Base-by-base conservation (phyloP, 2,888 invertebrate genomes). In the Drosophila prolongata region DNA sequence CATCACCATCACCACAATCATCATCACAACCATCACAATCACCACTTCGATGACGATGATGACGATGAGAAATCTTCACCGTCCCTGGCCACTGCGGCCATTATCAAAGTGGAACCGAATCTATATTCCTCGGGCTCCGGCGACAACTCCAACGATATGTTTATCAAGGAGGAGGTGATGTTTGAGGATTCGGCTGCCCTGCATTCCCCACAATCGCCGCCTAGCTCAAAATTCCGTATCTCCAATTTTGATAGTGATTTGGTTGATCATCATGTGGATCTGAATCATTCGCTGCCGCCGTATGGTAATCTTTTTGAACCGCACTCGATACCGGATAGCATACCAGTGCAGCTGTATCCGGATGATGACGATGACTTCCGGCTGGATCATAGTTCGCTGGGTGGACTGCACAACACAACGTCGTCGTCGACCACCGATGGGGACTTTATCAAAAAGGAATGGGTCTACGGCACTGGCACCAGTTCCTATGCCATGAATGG, bases 371-470 rank as follows among this genome's bases (percentile, higher is more conserved):
- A 92, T 79, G 92, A 92, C 64, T 92, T 92, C 65, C 92, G 91
- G 37, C 67, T 92, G 80, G 92, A 92, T 78, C 92, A 92, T 67
- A 91, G 91, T 65, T 91, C 91, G 16, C 57, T 92, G 78, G 91
- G 91, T 47, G 89, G 87, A 14, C 68, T 91, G 8, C 90, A 91
- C 46, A 90, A 89, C 24, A 91, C 91, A 14, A 91, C 91, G 14
- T 91, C 91, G 14, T 91, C 92, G 10, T 91, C 91, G 52, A 91
- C 92, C 27, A 92, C 90, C 50, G 92, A 92, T 65, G 92, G 90
- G 9, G 92, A 92, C 67, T 92, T 91, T 69, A 92, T 92, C 24
- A 91, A 91, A 24, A 92, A 92, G 80, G 92, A 92, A 78, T 92
- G 92, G 92, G 91, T 89, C 35, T 92, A 91, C 57, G 92, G 91